phyloP scores from a whole-genome alignment of 2,113 vertebrate species.

The Chunga burmeisteri region DNA sequence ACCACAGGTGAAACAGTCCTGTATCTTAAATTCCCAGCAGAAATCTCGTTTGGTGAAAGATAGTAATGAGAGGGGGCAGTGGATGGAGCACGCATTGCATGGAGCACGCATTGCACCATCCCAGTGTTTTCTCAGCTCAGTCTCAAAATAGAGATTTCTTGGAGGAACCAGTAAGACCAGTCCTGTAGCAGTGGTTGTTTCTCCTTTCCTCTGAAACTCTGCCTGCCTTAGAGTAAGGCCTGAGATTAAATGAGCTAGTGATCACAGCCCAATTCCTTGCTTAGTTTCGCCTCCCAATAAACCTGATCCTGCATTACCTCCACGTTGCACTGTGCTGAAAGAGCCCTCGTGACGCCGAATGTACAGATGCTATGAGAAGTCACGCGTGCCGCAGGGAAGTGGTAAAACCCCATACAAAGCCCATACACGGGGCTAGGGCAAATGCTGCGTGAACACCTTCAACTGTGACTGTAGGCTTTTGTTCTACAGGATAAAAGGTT shows the following conservation, averaged over 20 bases:
- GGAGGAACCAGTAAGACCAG: not conserved
- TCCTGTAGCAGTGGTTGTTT: not conserved
- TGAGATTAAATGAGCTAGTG: not conserved
- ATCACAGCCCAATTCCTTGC: not conserved
- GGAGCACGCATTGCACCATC: not conserved
- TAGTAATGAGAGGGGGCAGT: not conserved
- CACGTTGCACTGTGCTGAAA: not conserved
- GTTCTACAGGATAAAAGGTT: not conserved
- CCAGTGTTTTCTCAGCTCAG: not conserved
- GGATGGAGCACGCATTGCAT: not conserved
- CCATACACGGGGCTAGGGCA: not conserved
- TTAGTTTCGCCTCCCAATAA: not conserved
- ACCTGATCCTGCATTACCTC: not conserved
- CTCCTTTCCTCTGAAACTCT: not conserved
- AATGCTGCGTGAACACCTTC: not conserved
- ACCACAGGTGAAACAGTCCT: not conserved
- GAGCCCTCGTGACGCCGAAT: not conserved
- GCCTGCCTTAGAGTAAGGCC: not conserved
- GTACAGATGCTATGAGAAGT: accelerated
- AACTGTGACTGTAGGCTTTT: not conserved
- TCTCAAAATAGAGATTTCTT: not conserved
- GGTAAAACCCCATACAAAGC: not conserved
- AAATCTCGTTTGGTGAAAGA: not conserved
- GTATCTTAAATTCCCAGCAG: not conserved
- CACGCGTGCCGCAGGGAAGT: accelerated